phyloP scores from a whole-genome alignment of 1,140 invertebrate genomes.

The Sitophilus oryzae region DNA sequence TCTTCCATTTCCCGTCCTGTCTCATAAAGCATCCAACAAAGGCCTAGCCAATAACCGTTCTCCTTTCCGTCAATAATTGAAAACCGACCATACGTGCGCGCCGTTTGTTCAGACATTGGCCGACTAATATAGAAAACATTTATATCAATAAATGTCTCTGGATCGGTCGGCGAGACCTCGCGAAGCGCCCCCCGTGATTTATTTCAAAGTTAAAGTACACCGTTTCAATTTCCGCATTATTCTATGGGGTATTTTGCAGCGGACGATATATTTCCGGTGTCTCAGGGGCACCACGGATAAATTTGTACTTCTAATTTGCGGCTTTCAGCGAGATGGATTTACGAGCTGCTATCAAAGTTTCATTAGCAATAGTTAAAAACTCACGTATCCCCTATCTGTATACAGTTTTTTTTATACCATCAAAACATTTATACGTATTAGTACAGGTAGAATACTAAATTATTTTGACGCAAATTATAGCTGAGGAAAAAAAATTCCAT shows the following conservation, averaged over 20 bases:
- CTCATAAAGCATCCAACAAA: background rate
- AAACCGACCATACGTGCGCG: background rate
- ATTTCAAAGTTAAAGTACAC: background rate
- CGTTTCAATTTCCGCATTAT: background rate
- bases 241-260: background rate
- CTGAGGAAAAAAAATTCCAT: too few relatives aligned
- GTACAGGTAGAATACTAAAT: too few relatives aligned
- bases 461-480: too few relatives aligned
- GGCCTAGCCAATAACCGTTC: background rate
- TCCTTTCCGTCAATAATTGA: background rate
- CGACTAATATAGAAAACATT: background rate
- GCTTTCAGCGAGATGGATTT: too few relatives aligned
- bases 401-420: too few relatives aligned
- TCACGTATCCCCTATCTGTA: too few relatives aligned
- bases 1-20: background rate
- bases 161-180: background rate
- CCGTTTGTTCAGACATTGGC: background rate
- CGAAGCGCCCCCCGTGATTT: background rate
- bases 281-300: background rate
- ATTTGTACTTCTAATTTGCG: background rate
- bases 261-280: too few relatives aligned
- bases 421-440: too few relatives aligned
- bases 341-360: too few relatives aligned
- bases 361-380: too few relatives aligned
- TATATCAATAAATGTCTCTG: background rate